phyloP scores from a whole-genome alignment of 2,797 vertebrate genomes.

The Acropternis orthonyx region DNA sequence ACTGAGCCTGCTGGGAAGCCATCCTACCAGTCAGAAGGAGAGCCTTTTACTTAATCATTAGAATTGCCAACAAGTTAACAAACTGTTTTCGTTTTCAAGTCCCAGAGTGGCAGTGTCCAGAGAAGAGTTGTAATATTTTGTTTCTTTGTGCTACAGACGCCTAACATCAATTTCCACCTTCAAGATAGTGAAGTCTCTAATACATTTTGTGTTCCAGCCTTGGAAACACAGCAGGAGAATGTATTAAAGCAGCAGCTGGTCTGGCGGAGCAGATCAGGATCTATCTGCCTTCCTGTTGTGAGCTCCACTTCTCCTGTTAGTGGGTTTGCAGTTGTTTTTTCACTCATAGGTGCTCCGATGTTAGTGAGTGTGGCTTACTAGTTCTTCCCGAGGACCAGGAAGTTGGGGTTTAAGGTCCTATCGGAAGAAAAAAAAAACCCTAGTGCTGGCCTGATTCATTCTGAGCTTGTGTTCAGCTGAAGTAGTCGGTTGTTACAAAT shows the following conservation, averaged over 20 bases:
- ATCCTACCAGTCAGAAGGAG: background rate
- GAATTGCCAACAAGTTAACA: slow-evolving; percentile 18
- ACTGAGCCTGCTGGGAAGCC: slow-evolving; percentile 15
- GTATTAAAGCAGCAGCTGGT: background rate
- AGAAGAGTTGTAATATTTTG: background rate
- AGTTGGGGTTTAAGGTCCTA: background rate
- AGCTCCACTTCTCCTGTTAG: background rate
- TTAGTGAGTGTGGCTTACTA: background rate
- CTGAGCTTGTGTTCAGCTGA: background rate
- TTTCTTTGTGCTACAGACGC: background rate
- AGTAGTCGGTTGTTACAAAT: background rate
- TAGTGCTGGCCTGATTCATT: background rate
- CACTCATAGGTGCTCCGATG: background rate
- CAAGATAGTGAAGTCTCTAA: background rate
- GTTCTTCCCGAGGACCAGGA: background rate
- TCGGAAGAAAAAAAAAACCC: background rate
- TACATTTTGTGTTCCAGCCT: background rate
- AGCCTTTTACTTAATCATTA: background rate
- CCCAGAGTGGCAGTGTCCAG: background rate
- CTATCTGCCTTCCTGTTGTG: background rate
- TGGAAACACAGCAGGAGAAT: background rate
- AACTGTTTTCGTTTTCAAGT: slow-evolving; percentile 12
- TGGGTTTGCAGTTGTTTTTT: background rate
- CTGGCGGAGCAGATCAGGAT: background rate
- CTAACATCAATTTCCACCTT: background rate